Base-by-base conservation (phyloP, 1,140 invertebrate species). In the Augochlora pura region DNA sequence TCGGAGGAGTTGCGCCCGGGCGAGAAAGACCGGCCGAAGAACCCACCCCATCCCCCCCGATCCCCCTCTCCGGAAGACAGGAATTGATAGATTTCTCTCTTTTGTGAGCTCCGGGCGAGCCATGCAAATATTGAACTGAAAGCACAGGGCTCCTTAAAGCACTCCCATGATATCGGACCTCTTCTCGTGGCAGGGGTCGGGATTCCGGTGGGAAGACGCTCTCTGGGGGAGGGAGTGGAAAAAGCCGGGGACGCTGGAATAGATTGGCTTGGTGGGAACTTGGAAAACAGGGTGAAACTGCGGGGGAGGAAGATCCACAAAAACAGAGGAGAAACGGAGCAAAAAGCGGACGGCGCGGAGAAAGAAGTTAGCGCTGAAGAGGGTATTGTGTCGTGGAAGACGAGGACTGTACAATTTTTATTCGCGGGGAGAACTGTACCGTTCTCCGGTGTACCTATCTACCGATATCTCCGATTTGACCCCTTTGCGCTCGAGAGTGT, bases 51-150 rank as follows among this genome's bases (percentile, higher is more conserved):
- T n/a, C n/a, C n/a, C n/a, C n/a, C n/a, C n/a, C n/a, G n/a, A n/a
- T 27, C 16, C 25, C 12, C 12, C 59, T 42, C 79, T 86, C 81
- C 77, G 84, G 88, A 89, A 90, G 89, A 92, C 90, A 90, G 90
- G 86, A 92, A 92, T 91, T 91, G 90, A 92, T 92, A 88, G 90
- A 90, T 90, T 90, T 89, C 88, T 83, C 86, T 90, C 87, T 90
- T 88, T 90, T 88, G 84, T 88, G 86, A 86, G 80, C 69, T 81
- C 82, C 63, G 73, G 78, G n/a, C n/a, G n/a, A 84, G 83, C 81
- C 80, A 82, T 87, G 84, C 83, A 89, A 89, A 89, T 88, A 89
- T 88, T 87, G 88, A 88, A 82, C 86, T 79, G 82, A 85, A 89
- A 88, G 83, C 81, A 83, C 88, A 74, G 78, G 78, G 86, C 87